These are phyloP conservation scores for Oreochromis niloticus DNA, from an alignment of 2,113 vertebrate species.

Conservation along the genomic window DNA sequence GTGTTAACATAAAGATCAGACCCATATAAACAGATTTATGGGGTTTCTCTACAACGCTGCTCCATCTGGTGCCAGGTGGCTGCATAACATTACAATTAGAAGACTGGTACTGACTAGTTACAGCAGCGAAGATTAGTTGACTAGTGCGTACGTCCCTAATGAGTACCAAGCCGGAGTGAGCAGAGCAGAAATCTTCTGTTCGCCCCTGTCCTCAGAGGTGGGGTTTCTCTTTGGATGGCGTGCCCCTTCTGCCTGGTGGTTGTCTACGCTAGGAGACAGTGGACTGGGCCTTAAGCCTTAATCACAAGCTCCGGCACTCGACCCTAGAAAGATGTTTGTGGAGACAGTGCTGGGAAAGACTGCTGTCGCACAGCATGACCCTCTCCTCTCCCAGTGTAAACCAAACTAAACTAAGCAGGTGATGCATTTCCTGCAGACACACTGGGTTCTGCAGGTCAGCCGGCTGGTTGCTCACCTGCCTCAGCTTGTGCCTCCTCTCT, in stretches of 20 bases:
- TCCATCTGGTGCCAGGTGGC: too few species aligned
- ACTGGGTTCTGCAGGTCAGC: background rate
- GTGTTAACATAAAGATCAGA: too few species aligned
- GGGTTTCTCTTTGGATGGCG: background rate
- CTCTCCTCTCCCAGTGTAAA: background rate
- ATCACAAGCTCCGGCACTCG: accelerated
- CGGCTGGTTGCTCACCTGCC: background rate
- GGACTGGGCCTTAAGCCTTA: background rate
- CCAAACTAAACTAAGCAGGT: background rate
- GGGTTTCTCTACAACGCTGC: too few species aligned
- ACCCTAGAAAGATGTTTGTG: background rate
- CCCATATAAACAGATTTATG: too few species aligned
- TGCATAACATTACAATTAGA: too few species aligned
- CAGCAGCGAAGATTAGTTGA: too few species aligned
- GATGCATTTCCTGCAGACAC: background rate
- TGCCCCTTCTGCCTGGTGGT: background rate
- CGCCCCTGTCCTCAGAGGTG: background rate
- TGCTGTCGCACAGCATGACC: background rate
- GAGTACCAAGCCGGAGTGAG: too few species aligned
- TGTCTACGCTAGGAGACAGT: background rate
- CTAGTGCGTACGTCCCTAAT: too few species aligned
- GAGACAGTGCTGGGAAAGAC: background rate
- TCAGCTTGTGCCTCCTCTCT: background rate
- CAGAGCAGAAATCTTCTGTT: background rate
- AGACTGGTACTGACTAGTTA: too few species aligned